These are phyloP conservation scores for Onchidella celtica DNA, from an alignment of 2,888 invertebrate genomes.

Conservation along the genomic window DNA sequence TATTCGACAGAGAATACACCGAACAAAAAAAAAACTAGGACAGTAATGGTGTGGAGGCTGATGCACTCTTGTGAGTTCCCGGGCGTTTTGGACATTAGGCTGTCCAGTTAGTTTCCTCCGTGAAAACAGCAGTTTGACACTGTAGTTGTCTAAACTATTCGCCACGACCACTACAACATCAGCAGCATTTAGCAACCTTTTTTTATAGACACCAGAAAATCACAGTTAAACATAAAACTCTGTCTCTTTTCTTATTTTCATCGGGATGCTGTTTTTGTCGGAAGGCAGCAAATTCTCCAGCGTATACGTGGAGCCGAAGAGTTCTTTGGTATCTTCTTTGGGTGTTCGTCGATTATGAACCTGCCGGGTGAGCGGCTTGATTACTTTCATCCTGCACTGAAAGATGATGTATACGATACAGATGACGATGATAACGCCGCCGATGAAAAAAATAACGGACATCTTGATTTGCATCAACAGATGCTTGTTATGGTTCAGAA, in stretches of 20 bases:
- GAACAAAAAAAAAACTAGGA: too few relatives aligned
- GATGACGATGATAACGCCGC: constrained; percentile 55
- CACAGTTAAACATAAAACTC: constrained; percentile 54
- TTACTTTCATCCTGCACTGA: constrained; percentile 54
- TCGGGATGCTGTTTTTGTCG: constrained; percentile 50
- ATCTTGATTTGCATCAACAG: constrained; percentile 59
- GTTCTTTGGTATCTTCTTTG: constrained; percentile 50
- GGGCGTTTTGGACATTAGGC: too few relatives aligned
- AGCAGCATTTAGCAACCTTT: neutral
- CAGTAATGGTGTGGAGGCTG: too few relatives aligned
- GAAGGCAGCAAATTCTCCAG: constrained; percentile 54
- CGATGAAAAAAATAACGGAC: constrained; percentile 57
- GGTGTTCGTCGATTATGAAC: constrained; percentile 26
- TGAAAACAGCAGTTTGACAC: too few relatives aligned
- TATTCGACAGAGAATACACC: too few relatives aligned
- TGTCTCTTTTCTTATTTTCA: constrained; percentile 54
- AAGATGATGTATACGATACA: constrained; percentile 59
- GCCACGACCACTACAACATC: neutral
- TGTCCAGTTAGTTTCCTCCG: too few relatives aligned
- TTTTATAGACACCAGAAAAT: neutral
- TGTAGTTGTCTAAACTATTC: too few relatives aligned
- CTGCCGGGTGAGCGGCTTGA: constrained; percentile 19
- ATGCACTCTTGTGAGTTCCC: too few relatives aligned
- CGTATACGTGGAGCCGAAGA: constrained; percentile 56
- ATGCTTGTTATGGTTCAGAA: constrained; percentile 57